Base-by-base conservation (phyloP, 2,113 vertebrate species). In the Fulica atra region DNA sequence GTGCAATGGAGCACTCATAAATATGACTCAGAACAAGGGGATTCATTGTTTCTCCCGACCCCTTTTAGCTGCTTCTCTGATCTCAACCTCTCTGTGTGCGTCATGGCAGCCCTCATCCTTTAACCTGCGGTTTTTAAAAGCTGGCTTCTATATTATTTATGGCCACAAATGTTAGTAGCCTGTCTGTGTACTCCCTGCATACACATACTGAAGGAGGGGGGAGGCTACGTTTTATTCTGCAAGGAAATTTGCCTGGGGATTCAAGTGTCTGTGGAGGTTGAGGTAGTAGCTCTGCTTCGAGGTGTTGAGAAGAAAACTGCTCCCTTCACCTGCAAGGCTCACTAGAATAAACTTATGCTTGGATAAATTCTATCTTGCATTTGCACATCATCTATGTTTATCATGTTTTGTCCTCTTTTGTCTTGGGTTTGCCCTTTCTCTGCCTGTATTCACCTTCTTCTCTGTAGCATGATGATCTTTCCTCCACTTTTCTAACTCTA, bases 1-100 rank as follows among this genome's bases (percentile, higher is more conserved):
- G 98, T 98, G 98, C 97, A 98, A 97, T 96, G 95, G 89, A 96
- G 95, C 92, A 85, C 97, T 98, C 98, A 98, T 97, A 98, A 98
- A 98, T 97, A 98, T 93, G 93, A 86, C 88, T 96, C 59, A 70
- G 97, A 98, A 98, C 98, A 98, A 98, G 98, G 97, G 93, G 88
- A 93, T 94, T 96, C 97, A 96, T 98, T 98, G 98, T 98, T 98
- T 83, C 87, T 50, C 68, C 93, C 38, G 80, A 95, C 76, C 90
- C 91, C 91, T 96, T 95, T 95, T 96, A 96, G 96, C 92, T 95
- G 83, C 86, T 97, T 68, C 91, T 98, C 96, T 98, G 98, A 98
- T 98, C 97, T 98, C 97, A 98, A 54, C 88, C 94, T 95, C 92
- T 97, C 96, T 97, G 96, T 95, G 91, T 97, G 96, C 84, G 90